These are phyloP conservation scores for Delia radicum DNA, from an alignment of 1,140 invertebrate genomes.

Conservation along the genomic window DNA sequence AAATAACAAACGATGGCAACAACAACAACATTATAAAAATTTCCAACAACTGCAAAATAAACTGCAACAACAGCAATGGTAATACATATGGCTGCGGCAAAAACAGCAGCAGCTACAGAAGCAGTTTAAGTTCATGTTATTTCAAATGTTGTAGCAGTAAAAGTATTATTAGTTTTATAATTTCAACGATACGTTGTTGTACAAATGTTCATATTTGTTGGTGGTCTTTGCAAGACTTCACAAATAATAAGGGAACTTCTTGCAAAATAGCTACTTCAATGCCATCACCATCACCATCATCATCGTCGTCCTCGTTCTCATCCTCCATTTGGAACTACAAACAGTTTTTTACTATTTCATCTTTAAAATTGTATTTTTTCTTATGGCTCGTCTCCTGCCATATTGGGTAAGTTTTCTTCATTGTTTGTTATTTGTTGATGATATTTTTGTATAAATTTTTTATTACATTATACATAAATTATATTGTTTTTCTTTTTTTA, in stretches of 20 bases:
- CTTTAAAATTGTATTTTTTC: not conserved
- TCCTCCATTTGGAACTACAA: too few relatives aligned
- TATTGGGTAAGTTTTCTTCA: slow-evolving; percentile 12
- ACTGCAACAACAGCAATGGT: not conserved
- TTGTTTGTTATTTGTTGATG: not conserved
- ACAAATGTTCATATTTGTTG: not conserved
- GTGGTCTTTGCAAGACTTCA: not conserved
- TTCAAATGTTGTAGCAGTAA: not conserved
- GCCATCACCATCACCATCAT: not conserved
- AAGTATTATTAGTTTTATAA: not conserved
- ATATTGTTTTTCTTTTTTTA: not conserved
- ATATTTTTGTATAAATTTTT: not conserved
- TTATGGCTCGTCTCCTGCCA: slow-evolving; percentile 6
- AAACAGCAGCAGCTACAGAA: not conserved
- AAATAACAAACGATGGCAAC: not conserved
- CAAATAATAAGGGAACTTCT: too few relatives aligned
- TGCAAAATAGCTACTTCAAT: not conserved
- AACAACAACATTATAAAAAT: not conserved
- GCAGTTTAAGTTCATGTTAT: not conserved
- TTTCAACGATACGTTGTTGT: not conserved
- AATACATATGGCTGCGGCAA: not conserved
- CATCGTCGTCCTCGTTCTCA: not conserved
- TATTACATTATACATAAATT: not conserved
- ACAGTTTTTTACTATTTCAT: not conserved
- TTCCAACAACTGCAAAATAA: not conserved